These are phyloP conservation scores for Drosophila elegans DNA, from an alignment of 1,140 invertebrate genomes.

Conservation along the genomic window DNA sequence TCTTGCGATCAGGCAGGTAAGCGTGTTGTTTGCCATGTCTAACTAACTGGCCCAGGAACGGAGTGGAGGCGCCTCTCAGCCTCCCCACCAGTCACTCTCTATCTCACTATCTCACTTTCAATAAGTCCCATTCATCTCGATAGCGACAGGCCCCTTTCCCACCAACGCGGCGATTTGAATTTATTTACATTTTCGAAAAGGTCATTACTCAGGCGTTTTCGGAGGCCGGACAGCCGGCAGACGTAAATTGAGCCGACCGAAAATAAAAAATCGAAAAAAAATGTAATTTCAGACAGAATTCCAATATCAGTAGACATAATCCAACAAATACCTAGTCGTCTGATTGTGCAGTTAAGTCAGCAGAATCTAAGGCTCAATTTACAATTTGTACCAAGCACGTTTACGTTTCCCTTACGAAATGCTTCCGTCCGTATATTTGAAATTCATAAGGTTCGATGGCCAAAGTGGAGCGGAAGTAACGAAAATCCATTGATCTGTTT, in stretches of 20 bases:
- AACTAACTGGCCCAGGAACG: slow-evolving; percentile 60
- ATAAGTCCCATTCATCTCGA: slow-evolving; percentile 3
- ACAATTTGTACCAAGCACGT: slow-evolving; percentile 28
- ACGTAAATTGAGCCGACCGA: slow-evolving; percentile 35
- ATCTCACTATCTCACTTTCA: slow-evolving; percentile 4
- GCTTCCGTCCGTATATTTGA: slow-evolving; percentile 28
- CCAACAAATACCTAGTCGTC: slow-evolving; percentile 30
- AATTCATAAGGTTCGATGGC: slow-evolving; percentile 17
- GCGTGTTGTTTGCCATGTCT: slow-evolving; percentile 83
- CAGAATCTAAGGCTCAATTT: slow-evolving; percentile 24
- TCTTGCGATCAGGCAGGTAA: slow-evolving; percentile 84
- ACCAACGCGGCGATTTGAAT: slow-evolving; percentile 13
- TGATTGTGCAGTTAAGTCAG: slow-evolving; percentile 17
- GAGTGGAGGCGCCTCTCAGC: slow-evolving; percentile 5
- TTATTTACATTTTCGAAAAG: slow-evolving; percentile 51
- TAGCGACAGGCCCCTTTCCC: slow-evolving; percentile 34
- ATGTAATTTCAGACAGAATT: slow-evolving; percentile 10
- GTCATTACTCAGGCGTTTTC: slow-evolving; percentile 53
- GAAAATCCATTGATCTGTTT: slow-evolving; percentile 19
- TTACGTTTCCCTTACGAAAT: slow-evolving; percentile 38
- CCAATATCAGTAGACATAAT: slow-evolving; percentile 37
- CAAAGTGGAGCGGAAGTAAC: slow-evolving; percentile 47
- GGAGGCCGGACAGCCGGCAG: slow-evolving; percentile 58
- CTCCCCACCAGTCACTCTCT: slow-evolving; percentile 17
- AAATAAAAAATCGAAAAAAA: neutral